Base-by-base conservation (phyloP, 2,113 vertebrate genomes). In the Nothoprocta pentlandii region DNA sequence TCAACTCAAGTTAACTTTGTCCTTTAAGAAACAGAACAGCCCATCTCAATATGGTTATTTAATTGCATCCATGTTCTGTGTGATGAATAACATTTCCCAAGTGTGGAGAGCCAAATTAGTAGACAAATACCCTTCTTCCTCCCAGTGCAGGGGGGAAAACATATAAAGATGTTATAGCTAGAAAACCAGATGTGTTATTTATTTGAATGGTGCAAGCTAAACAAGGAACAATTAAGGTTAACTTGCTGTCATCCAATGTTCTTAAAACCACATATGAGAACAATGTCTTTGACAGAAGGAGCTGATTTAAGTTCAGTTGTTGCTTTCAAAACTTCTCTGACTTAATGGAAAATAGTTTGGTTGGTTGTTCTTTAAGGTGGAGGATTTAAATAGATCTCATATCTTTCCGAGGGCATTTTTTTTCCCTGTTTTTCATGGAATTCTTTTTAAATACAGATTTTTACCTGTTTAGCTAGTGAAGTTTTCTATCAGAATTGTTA, bases 151-250 rank as follows among this genome's bases (percentile, higher is more conserved):
- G 69, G 63, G 26, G 32, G 28, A 81, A 82, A 75, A 36, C 0
- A 0, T 62, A 70, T 56, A 64, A 92, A 91, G 82, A 91, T 88
- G 81, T 70, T 87, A 8, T 91, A 91, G 87, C 94, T 97, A 0
- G 91, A 61, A 86, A 95, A 96, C 34, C 94, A 94, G 87, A 95
- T 92, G 89, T 94, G 85, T 92, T 85, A 56, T 42, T 70, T 81
- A 58, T 87, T 94, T 91, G 83, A 95, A 83, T 87, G 64, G 64
- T 63, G 79, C 79, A 75, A 93, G 90, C 80, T 94, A 88, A 94
- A 94, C 82, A 71, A 80, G 94, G 76, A 92, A 75, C 79, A 83
- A 74, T 94, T 95, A 88, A 85, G 87, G 93, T 95, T 94, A 90
- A 85, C 20, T 30, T 90, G 71, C 89, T 94, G 93, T 63, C 73